A percentile compares a stretch with the other conserved stretches of the same genome.
phyloP scores from a whole-genome alignment of 2,888 invertebrate species.

The Sinelater perroti region DNA sequence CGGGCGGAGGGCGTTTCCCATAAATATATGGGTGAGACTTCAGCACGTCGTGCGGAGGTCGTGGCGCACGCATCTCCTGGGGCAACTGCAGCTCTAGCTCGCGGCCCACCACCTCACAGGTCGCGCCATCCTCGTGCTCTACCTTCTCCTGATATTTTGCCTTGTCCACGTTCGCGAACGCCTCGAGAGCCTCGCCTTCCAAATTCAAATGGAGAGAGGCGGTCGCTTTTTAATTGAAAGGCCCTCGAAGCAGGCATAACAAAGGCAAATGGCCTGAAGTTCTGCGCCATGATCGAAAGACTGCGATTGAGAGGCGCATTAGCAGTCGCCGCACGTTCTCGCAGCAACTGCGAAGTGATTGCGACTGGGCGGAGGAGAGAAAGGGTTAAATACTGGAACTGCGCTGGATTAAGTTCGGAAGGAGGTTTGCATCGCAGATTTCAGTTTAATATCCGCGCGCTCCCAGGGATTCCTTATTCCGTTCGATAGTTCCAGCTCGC shows the following conservation, averaged over 20 bases:
- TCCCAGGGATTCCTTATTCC: too few relatives aligned
- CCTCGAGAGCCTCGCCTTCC: conserved; percentile 10
- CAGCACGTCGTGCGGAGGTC: conserved; percentile 45
- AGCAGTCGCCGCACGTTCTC: conserved; percentile 35
- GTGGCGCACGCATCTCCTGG: conserved; percentile 44
- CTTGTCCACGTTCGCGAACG: conserved; percentile 10
- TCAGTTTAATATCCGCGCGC: conserved; percentile 29
- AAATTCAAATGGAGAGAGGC: conserved; percentile 15
- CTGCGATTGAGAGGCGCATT: conserved; percentile 33
- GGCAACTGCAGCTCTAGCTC: conserved; percentile 35
- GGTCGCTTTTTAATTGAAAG: conserved; percentile 22
- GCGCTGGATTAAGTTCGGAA: conserved; percentile 34
- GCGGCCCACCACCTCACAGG: conserved; percentile 15
- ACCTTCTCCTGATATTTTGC: conserved; percentile 12
- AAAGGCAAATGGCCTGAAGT: conserved; percentile 32
- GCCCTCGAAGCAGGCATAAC: conserved; percentile 24
- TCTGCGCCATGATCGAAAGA: conserved; percentile 27
- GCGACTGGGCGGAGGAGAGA: conserved; percentile 29
- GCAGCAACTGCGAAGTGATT: conserved; percentile 36
- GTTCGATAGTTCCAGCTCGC: too few relatives aligned
- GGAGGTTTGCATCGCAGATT: conserved; percentile 33
- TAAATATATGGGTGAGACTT: conserved; percentile 45
- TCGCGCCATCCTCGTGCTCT: conserved; percentile 11
- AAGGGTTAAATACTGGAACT: conserved; percentile 37
- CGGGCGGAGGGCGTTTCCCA: conserved; percentile 43